Percentiles rank a stretch among this genome's conserved stretches.
Conservation (phyloP, 2,113 vertebrate genomes). For the Notarius lentiginosus region DNA sequence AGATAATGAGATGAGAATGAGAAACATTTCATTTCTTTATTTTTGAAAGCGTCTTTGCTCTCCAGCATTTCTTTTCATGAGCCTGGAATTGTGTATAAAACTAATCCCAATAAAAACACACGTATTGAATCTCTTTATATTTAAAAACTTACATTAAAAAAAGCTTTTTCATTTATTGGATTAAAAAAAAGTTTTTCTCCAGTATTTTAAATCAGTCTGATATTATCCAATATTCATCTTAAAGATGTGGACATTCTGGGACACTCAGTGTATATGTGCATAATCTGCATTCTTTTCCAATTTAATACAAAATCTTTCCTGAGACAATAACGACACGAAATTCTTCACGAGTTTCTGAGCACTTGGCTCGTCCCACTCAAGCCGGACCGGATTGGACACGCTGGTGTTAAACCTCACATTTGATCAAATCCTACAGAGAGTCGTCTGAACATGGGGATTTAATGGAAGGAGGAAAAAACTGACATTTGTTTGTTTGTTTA, state of each 20-base stretch:
- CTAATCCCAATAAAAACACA: not conserved
- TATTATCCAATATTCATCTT: not conserved
- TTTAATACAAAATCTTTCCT: not conserved
- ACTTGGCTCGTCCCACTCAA: not conserved
- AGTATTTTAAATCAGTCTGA: not conserved
- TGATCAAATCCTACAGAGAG: not conserved
- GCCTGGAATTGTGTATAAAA: too few relatives aligned
- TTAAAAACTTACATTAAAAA: not conserved
- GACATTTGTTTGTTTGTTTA: not conserved
- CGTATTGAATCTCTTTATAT: not conserved
- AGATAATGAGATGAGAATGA: too few relatives aligned
- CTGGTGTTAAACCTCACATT: not conserved
- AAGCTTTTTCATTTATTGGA: not conserved
- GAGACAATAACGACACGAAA: too few relatives aligned
- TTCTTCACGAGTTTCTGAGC: not conserved
- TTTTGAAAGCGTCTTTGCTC: too few relatives aligned
- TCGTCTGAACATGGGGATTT: not conserved
- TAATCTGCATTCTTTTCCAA: not conserved
- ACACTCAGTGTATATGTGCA: too few relatives aligned
- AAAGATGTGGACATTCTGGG: not conserved
- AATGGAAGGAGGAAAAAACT: not conserved
- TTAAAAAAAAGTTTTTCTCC: not conserved
- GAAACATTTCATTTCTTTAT: too few relatives aligned
- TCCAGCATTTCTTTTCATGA: too few relatives aligned
- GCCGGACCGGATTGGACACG: not conserved